Base-by-base conservation (phyloP, 2,113 vertebrate species). In the Cinclus cinclus region DNA sequence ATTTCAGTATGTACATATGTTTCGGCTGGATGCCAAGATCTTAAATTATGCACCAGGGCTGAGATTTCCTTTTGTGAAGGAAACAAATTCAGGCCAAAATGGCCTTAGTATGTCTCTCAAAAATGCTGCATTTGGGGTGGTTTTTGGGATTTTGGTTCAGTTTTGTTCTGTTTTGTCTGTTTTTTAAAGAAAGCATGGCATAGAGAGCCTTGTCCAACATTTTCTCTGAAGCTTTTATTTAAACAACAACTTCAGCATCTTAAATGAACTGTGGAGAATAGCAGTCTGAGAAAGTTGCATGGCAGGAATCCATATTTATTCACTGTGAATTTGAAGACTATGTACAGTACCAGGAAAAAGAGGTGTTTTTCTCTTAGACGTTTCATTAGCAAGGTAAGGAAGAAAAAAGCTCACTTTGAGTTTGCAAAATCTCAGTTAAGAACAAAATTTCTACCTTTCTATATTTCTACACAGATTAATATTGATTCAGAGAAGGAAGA, bases 1-100 rank as follows among this genome's bases (percentile, higher is more conserved):
- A 96, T 90, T 95, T 95, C 90, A 81, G 56, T 49, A 74, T 59
- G 86, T 93, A 96, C 86, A 95, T 90, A 86, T 93, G 96, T 92
- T 97, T 86, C 56, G 71, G 89, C 86, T 93, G 64, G 47, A 78
- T 92, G 92, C 92, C 95, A 94, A 75, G 50, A 92, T 52, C 59
- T 70, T 92, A 93, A 93, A 96, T 94, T 90, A 92, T 76, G 25
- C 46, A 81, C 68, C 39, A 89, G 47, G 46, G 35, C 0, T 47
- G 89, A 86, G 68, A 89, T 86, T 88, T 67, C 50, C 13, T 86
- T 93, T 93, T 74, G 50, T 70, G 47, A 90, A 77, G 39, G 79
- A 67, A 93, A 93, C 42, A 83, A 80, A 94, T 93, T 86, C 71
- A 93, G 85, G 79, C 73, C 85, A 90, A 95, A 96, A 83, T 50